Evolutionary conservation across 2,113 vertebrate species (phyloP).

Genomic region (Silurus glanis): DNA sequence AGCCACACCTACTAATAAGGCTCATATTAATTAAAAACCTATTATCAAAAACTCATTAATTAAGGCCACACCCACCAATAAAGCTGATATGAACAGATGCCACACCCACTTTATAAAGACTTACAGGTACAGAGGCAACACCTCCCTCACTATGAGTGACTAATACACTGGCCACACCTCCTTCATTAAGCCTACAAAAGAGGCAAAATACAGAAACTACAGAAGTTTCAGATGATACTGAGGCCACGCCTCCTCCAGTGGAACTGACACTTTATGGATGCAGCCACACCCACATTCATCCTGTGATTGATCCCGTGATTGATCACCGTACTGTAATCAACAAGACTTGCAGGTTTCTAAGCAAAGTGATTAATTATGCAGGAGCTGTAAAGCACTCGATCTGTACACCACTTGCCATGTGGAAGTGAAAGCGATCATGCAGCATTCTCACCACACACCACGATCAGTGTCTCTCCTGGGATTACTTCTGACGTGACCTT

Average conservation of each 20-base stretch:
- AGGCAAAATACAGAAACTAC: too few relatives aligned
- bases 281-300: neutral
- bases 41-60: too few relatives aligned
- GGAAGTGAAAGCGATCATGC: neutral
- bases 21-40: too few relatives aligned
- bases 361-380: slow-evolving; percentile 15
- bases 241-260: too few relatives aligned
- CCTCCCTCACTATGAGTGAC: too few relatives aligned
- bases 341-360: neutral
- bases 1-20: neutral
- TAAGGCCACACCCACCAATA: too few relatives aligned
- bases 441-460: slow-evolving; percentile 1
- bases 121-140: too few relatives aligned
- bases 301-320: neutral
- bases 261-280: neutral
- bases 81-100: too few relatives aligned
- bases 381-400: slow-evolving; percentile 7
- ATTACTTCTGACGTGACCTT: slow-evolving; percentile 24
- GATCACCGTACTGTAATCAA: neutral
- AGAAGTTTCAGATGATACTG: too few relatives aligned
- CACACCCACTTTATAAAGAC: too few relatives aligned
- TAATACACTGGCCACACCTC: too few relatives aligned
- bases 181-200: too few relatives aligned
- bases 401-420: slow-evolving; percentile 5
- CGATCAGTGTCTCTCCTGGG: slow-evolving; percentile 22